Evolutionary conservation across 2,797 vertebrate genomes (phyloP).

Genomic region (Phoxinus dragarum): DNA sequence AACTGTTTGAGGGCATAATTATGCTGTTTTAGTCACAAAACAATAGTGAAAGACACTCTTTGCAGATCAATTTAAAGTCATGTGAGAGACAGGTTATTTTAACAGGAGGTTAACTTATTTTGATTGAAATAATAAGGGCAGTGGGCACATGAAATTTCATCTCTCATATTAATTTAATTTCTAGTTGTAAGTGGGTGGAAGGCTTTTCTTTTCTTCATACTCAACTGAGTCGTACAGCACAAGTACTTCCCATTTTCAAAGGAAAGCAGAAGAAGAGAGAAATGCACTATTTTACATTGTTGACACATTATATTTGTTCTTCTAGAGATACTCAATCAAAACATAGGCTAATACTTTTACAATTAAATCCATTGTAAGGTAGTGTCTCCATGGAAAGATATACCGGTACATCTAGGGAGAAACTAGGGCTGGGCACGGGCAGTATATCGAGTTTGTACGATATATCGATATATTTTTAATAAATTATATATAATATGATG

Average conservation of each 20-base stretch:
- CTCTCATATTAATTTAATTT: background rate
- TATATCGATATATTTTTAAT: background rate
- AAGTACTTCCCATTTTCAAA: background rate
- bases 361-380: background rate
- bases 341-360: background rate
- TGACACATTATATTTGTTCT: background rate
- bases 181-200: background rate
- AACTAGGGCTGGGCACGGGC: background rate
- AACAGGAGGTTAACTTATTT: background rate
- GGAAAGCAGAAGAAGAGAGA: slow-evolving; percentile 9
- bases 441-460: background rate
- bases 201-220: background rate
- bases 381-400: too few relatives aligned
- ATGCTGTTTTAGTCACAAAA: background rate
- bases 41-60: background rate
- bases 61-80: background rate
- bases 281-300: background rate
- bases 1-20: background rate
- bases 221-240: background rate
- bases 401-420: background rate
- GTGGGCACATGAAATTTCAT: background rate
- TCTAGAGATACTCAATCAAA: background rate
- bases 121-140: background rate
- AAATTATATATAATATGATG: background rate
- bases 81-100: background rate